Base-by-base conservation (phyloP, 2,888 invertebrate genomes). In the Caenorhabditis doughertyi region DNA sequence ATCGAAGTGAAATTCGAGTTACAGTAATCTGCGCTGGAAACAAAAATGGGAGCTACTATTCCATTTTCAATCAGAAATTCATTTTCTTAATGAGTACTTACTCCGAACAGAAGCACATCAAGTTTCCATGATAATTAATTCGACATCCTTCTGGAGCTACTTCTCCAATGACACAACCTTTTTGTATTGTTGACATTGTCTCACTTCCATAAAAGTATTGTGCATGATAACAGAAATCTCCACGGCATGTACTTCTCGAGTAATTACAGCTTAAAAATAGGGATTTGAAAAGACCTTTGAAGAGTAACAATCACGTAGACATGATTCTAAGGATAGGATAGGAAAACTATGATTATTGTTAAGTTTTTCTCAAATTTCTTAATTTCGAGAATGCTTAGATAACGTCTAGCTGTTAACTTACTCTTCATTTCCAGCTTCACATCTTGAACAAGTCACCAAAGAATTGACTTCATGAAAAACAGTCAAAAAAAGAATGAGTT, bases 91-190 rank as follows among this genome's bases (percentile, higher is more conserved):
- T 32, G n/a, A 23, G 18, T 44, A 35, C 68, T 42, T 21, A 84
- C 81, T 84, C 79, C 65, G 74, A 39, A 76, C 85, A 85, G 11
- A 85, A 77, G 39, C 85, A 85, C 27, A 85, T 80, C 9, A 82
- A 51, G 53, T 85, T 82, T 49, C 85, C 85, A 58, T 84, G 68
- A 55, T 84, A 81, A 65, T 85, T 85, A 35, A 81, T 53, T 27
- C 85, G 68, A 72, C 85, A 85, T 11, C 85, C 85, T 35, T 70
- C 71, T 21, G 84, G 29, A 29, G 76, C 47, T 2, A 70, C 5
- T 21, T 84, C 70, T 4, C 85, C 85, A 29, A 85, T 76, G 0
- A 85, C 62, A 47, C 85, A 85, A 27, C 85, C 85, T 72, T 83
- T 81, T 47, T 76, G 81, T 21, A 67, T 51, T 18, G 71, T 65